These are phyloP conservation scores for Anthopleura sola DNA, from an alignment of 64 coral and sea anemone genomes.

Conservation along the genomic window DNA sequence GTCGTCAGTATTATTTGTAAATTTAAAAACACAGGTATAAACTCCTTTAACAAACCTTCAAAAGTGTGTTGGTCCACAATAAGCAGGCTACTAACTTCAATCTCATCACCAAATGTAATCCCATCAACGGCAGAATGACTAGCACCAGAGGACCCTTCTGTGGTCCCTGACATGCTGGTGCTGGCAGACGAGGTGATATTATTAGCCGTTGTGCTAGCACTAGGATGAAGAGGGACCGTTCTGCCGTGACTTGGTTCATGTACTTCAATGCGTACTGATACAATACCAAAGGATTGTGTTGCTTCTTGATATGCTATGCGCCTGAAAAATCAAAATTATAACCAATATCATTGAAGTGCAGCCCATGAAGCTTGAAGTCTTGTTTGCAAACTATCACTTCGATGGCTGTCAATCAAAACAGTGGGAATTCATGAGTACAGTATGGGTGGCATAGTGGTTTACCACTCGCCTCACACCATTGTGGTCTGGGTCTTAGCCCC, in stretches of 20 bases:
- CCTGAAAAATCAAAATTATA: constrained; percentile 16
- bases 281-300: constrained; percentile 92
- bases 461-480: no score
- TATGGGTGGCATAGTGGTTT: no score
- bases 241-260: constrained; percentile 46
- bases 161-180: constrained; percentile 22
- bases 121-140: constrained; percentile 62
- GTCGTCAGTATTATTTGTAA: no score
- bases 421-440: no score
- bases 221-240: constrained; percentile 73
- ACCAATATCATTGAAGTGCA: no score
- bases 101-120: constrained; percentile 96
- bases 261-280: constrained; percentile 78
- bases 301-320: constrained; percentile 91
- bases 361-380: no score
- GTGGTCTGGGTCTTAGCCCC: no score
- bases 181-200: constrained; percentile 67
- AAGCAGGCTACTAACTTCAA: constrained; percentile 81
- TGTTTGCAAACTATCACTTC: no score
- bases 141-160: not conserved
- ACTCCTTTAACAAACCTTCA: constrained; percentile 90
- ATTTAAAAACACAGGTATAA: no score
- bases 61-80: constrained; percentile 96
- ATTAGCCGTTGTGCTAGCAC: constrained; percentile 84
- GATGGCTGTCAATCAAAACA: no score